These are phyloP conservation scores for Carapus acus DNA, from an alignment of 2,797 vertebrate species.

Conservation along the genomic window DNA sequence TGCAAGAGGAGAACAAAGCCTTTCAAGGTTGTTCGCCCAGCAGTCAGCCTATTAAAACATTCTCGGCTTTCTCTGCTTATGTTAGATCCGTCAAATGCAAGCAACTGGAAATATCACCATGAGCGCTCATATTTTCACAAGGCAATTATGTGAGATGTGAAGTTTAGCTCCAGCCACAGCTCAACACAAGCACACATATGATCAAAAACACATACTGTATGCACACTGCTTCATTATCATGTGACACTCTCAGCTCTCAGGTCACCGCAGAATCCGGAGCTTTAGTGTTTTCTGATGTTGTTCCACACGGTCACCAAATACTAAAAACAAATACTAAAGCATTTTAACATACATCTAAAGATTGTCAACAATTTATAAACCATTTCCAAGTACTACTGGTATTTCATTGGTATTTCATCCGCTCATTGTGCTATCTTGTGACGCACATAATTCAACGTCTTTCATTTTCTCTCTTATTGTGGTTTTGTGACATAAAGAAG, in stretches of 20 bases:
- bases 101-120: slow-evolving; percentile 22
- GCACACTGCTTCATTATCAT: no score
- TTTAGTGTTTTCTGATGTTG: no score
- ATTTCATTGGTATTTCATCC: no score
- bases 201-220: slow-evolving; percentile 15
- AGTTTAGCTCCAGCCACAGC: slow-evolving; percentile 24
- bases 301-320: no score
- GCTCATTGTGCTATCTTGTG: no score
- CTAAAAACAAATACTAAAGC: no score
- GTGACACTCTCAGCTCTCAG: no score
- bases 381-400: no score
- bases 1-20: no score
- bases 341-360: no score
- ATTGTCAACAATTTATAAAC: no score
- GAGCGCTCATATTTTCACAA: slow-evolving; percentile 27
- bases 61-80: neutral
- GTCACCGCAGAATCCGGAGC: no score
- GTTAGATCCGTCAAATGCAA: slow-evolving; percentile 15
- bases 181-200: slow-evolving; percentile 7
- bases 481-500: neutral
- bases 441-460: neutral
- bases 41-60: neutral
- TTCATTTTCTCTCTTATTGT: neutral
- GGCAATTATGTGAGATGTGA: slow-evolving; percentile 29
- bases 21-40: slow-evolving; percentile 2